These are phyloP conservation scores for Aelia acuminata DNA, from an alignment of 2,888 invertebrate species.

Conservation along the genomic window DNA sequence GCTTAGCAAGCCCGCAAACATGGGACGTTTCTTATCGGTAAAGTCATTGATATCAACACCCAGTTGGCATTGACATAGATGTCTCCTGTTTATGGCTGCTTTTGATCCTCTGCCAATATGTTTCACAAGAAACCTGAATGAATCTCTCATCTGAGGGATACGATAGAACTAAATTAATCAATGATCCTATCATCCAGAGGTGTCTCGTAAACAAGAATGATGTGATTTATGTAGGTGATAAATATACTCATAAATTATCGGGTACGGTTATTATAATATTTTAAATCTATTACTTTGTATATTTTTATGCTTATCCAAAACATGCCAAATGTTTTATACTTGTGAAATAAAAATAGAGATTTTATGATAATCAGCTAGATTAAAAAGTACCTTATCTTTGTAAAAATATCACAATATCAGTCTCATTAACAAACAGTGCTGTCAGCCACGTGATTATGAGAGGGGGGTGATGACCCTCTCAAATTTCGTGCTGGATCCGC, in stretches of 20 bases:
- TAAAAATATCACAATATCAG: no score
- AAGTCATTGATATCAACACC: constrained; percentile 7
- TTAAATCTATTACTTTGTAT: background rate
- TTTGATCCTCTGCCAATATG: background rate
- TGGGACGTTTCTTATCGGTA: background rate
- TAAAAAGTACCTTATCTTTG: no score
- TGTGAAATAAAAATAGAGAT: no score
- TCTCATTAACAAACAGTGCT: no score
- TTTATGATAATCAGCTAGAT: no score
- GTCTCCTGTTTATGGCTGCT: background rate
- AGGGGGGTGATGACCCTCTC: no score
- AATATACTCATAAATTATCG: background rate
- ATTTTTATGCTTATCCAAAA: background rate
- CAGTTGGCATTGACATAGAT: background rate
- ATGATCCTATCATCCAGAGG: background rate
- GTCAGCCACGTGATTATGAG: no score
- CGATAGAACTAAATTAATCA: background rate
- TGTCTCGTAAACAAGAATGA: background rate
- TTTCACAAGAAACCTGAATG: background rate
- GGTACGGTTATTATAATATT: background rate
- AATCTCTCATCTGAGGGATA: background rate
- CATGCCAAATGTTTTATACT: no score
- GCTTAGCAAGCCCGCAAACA: background rate
- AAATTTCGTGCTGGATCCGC: no score
- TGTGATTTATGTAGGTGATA: background rate